A percentile compares a stretch with the other conserved stretches of the same genome.
These are phyloP conservation scores for Ophioninae sp. DNA, from an alignment of 2,888 invertebrate species.

Conservation along the genomic window DNA sequence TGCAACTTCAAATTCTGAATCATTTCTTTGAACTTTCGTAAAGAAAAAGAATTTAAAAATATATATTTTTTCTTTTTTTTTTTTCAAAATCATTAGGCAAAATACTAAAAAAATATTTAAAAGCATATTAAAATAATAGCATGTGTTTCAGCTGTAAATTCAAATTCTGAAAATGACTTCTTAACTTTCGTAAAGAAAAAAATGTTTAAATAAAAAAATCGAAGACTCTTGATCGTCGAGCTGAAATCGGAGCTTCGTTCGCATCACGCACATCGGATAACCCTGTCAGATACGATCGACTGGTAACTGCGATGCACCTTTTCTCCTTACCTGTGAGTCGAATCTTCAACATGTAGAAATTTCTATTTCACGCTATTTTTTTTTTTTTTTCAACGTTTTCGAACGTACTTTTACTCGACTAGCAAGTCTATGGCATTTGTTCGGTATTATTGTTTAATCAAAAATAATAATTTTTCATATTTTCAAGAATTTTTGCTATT, in stretches of 20 bases:
- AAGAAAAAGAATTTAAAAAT: no score
- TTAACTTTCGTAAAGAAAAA: not conserved
- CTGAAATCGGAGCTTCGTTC: constrained; percentile 32
- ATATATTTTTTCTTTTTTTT: no score
- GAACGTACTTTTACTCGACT: constrained; percentile 43
- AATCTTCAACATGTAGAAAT: constrained; percentile 22
- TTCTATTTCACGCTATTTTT: constrained; percentile 42
- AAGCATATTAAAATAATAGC: no score
- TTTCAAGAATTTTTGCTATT: no score
- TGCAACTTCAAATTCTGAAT: no score
- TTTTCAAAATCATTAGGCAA: no score
- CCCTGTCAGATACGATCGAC: constrained; percentile 50
- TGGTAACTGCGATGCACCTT: constrained; percentile 23
- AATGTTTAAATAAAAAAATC: not conserved
- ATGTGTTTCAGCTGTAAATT: no score
- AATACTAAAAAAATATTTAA: no score
- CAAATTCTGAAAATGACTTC: no score
- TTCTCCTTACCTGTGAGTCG: constrained; percentile 11
- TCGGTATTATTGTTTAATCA: no score
- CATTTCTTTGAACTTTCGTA: no score
- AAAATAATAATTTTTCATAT: not conserved
- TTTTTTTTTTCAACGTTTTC: constrained; percentile 4
- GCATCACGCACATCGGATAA: constrained; percentile 49
- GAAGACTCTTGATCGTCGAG: not conserved
- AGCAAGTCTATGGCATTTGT: not conserved